Conservation (phyloP, 2,888 invertebrate genomes). For the Thecocarcelia acutangulata region DNA sequence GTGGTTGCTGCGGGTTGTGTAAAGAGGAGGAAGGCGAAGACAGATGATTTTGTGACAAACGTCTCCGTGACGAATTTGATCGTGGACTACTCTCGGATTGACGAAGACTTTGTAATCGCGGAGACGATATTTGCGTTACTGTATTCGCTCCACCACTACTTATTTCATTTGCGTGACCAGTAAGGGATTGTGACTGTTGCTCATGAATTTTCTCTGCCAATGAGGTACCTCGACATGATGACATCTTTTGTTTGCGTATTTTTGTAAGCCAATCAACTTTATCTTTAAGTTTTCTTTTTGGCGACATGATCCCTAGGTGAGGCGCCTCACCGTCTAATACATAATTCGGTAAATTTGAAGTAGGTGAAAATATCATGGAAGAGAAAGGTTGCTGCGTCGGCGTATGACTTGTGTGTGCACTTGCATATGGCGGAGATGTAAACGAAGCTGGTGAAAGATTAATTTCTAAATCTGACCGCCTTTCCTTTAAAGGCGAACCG, state of each 20-base stretch:
- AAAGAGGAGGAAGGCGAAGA: conserved; percentile 70
- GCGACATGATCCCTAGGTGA: conserved; percentile 86
- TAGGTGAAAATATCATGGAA: conserved; percentile 83
- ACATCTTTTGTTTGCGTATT: conserved; percentile 83
- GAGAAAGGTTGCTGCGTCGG: conserved; percentile 67
- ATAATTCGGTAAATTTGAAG: conserved; percentile 88
- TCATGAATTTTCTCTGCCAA: conserved; percentile 76
- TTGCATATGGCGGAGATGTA: conserved; percentile 73
- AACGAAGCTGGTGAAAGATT: conserved; percentile 71
- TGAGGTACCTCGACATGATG: conserved; percentile 73
- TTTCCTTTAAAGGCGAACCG: conserved; percentile 76
- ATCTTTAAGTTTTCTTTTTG: conserved; percentile 84
- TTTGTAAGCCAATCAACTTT: conserved; percentile 89
- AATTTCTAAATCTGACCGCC: conserved; percentile 69
- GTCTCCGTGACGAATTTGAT: conserved; percentile 74
- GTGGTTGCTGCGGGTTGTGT: conserved; percentile 72
- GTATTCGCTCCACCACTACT: conserved; percentile 10
- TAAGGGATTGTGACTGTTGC: conserved; percentile 37
- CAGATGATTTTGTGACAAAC: conserved; percentile 74
- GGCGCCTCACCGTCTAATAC: conserved; percentile 90
- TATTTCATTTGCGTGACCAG: conserved; percentile 17
- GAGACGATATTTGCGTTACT: conserved; percentile 74
- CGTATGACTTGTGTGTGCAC: conserved; percentile 70
- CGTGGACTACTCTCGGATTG: conserved; percentile 76
- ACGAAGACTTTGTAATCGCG: conserved; percentile 77